Conservation (phyloP, 64 coral and sea anemone species). For the Dendronephthya gigantea region DNA sequence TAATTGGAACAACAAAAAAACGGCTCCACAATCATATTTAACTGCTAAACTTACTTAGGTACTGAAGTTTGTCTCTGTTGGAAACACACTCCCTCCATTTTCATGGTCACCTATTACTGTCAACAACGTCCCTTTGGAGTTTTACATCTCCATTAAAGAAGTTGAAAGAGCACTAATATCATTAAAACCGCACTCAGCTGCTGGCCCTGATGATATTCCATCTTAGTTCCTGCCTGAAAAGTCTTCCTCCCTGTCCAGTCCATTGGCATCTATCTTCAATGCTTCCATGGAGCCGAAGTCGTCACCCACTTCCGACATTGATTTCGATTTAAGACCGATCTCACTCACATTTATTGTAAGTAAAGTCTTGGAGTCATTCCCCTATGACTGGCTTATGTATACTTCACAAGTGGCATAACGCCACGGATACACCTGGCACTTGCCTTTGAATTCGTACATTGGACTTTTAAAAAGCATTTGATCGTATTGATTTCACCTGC, state of each 20-base stretch:
- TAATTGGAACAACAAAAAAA: not conserved
- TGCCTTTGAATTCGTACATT: no score
- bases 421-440: no score
- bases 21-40: no score
- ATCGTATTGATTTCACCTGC: no score
- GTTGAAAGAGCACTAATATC: not conserved
- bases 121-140: not conserved
- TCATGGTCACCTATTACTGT: not conserved
- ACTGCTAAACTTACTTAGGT: no score
- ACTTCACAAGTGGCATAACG: no score
- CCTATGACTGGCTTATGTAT: not conserved
- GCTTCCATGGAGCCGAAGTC: not conserved
- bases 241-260: not conserved
- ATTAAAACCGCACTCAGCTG: not conserved
- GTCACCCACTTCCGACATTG: not conserved
- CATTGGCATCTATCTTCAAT: not conserved
- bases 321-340: not conserved
- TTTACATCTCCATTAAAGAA: not conserved
- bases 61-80: not conserved
- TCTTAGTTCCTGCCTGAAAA: not conserved
- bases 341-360: not conserved
- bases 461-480: no score
- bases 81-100: not conserved
- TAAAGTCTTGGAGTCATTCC: not conserved
- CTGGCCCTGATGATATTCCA: not conserved